A percentile compares a stretch with the other conserved stretches of the same genome.
These are phyloP conservation scores for Eristalis arbustorum DNA, from an alignment of 2,888 invertebrate species.

Conservation along the genomic window DNA sequence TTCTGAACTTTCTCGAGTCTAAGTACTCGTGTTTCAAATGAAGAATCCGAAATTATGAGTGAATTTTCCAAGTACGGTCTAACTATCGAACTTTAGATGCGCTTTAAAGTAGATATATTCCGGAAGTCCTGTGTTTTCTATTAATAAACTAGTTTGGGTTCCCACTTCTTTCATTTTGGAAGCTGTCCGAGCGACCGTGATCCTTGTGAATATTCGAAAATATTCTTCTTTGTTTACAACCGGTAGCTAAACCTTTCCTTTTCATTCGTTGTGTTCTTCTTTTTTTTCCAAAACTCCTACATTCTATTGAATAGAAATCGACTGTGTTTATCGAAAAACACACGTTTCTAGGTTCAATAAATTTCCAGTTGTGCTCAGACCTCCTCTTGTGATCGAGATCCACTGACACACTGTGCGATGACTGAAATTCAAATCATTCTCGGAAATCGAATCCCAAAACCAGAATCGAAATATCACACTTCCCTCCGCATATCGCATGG, in stretches of 20 bases:
- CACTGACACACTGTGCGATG: conserved; percentile 10
- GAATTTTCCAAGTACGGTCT: too few relatives aligned
- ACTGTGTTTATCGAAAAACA: neutral
- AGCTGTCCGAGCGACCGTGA: too few relatives aligned
- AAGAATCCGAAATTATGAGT: too few relatives aligned
- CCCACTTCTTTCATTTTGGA: too few relatives aligned
- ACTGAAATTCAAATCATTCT: conserved; percentile 33
- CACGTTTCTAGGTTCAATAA: conserved; percentile 12
- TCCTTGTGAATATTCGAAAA: neutral
- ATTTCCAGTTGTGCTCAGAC: conserved; percentile 43
- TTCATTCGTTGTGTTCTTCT: neutral
- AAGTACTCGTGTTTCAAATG: too few relatives aligned
- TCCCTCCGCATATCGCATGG: conserved; percentile 23
- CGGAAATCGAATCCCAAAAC: conserved; percentile 47
- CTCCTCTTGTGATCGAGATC: conserved; percentile 23
- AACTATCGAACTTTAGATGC: too few relatives aligned
- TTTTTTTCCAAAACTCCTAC: neutral
- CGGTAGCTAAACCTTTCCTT: neutral
- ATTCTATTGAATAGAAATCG: conserved; percentile 2
- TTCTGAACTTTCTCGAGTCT: too few relatives aligned
- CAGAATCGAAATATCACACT: conserved; percentile 52
- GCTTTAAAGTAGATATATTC: too few relatives aligned
- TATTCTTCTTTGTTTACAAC: neutral
- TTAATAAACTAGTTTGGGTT: too few relatives aligned
- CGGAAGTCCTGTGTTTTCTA: too few relatives aligned